A percentile compares a stretch with the other conserved stretches of the same genome.
Evolutionary conservation across 2,797 vertebrate genomes (phyloP).

Genomic region (Amniataba percoides): DNA sequence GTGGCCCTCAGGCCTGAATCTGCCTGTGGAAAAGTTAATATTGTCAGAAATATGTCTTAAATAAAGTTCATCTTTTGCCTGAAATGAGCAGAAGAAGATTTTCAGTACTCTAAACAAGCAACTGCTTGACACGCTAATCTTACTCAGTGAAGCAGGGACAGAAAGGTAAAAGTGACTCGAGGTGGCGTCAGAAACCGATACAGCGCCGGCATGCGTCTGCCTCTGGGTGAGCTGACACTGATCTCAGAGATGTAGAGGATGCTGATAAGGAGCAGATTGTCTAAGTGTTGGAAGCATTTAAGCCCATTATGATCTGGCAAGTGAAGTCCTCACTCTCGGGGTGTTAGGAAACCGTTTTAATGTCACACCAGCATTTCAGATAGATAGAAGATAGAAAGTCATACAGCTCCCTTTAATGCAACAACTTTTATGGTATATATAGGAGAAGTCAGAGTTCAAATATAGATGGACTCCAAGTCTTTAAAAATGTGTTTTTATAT

Average conservation of each 20-base stretch:
- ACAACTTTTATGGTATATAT: neutral
- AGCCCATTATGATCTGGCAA: slow-evolving; percentile 11
- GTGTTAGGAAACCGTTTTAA: slow-evolving; percentile 15
- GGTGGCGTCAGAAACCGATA: neutral
- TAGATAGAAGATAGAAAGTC: neutral
- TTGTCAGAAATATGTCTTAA: no score
- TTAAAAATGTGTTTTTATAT: neutral
- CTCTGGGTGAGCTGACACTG: neutral
- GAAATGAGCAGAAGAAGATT: neutral
- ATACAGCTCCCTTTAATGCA: neutral
- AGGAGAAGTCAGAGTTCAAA: neutral
- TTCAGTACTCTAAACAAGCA: neutral
- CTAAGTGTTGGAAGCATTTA: slow-evolving; percentile 14
- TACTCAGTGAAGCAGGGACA: neutral
- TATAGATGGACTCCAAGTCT: neutral
- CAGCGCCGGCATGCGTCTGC: neutral
- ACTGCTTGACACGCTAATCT: no score
- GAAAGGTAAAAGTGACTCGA: neutral
- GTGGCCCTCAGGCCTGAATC: no score
- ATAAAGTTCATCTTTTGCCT: neutral
- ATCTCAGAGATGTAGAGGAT: neutral
- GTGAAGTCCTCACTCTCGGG: neutral
- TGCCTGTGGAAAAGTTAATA: no score
- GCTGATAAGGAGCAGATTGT: slow-evolving; percentile 30
- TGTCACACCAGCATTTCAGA: neutral